A percentile compares a stretch with the other conserved stretches of the same genome.
Evolutionary conservation across 1,140 invertebrate species (phyloP).

Genomic region (Pseudomyrmex concolor): DNA sequence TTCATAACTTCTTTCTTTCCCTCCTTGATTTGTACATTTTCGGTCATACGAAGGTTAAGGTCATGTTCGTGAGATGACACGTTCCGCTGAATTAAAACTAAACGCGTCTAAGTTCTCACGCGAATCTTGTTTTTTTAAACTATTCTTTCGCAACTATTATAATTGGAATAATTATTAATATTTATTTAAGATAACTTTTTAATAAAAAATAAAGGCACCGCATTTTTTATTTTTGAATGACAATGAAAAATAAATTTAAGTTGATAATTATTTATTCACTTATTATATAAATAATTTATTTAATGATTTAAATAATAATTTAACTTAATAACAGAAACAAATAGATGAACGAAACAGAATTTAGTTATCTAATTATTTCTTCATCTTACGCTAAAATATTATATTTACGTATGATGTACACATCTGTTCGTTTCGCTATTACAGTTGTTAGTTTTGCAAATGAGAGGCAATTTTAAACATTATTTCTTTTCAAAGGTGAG

Average conservation of each 20-base stretch:
- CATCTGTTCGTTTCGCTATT: neutral
- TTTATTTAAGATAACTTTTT: neutral
- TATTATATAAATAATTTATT: too few relatives aligned
- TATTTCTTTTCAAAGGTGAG: neutral
- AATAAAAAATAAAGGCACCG: neutral
- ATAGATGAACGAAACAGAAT: too few relatives aligned
- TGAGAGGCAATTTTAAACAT: neutral
- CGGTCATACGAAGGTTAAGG: constrained; percentile 58
- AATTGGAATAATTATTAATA: neutral
- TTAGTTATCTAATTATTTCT: too few relatives aligned
- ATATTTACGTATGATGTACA: neutral
- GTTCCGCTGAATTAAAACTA: constrained; percentile 61
- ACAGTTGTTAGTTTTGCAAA: neutral
- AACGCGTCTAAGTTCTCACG: neutral
- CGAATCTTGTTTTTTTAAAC: neutral
- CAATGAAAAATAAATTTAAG: too few relatives aligned
- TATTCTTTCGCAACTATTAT: neutral
- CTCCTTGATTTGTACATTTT: constrained; percentile 45
- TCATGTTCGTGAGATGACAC: constrained; percentile 47
- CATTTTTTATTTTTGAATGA: neutral
- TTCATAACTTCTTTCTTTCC: constrained; percentile 29
- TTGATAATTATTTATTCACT: too few relatives aligned
- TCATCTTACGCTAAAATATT: too few relatives aligned
- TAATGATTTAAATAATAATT: too few relatives aligned
- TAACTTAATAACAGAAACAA: too few relatives aligned